phyloP scores from a whole-genome alignment of 2,113 vertebrate species.

The Tringa solitaria region DNA sequence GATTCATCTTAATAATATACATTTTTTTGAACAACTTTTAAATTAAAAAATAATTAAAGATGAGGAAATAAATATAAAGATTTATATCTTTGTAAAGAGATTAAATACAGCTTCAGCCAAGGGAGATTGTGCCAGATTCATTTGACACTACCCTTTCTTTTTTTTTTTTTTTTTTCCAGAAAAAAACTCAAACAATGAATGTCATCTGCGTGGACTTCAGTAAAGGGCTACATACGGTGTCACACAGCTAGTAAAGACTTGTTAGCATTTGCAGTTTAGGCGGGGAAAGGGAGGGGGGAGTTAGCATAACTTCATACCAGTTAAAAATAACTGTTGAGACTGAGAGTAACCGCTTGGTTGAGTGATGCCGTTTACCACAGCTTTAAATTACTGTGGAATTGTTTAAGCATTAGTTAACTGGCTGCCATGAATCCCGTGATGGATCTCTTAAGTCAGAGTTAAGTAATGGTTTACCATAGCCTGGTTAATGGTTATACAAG shows the following conservation, averaged over 20 bases:
- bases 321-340: conserved; percentile 67
- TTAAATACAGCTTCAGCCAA: neutral
- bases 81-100: neutral
- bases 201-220: neutral
- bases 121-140: neutral
- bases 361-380: conserved; percentile 45
- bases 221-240: neutral
- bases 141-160: neutral
- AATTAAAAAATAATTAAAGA: neutral
- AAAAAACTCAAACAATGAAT: neutral
- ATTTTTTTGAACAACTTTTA: neutral
- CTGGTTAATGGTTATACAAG: conserved; percentile 75
- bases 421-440: conserved; percentile 64
- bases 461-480: conserved; percentile 72
- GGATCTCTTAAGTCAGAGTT: conserved; percentile 69
- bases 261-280: neutral
- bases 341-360: conserved; percentile 56
- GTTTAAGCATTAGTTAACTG: conserved; percentile 72
- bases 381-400: conserved; percentile 70
- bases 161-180: no score
- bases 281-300: neutral
- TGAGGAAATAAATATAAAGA: neutral
- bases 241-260: neutral
- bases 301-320: conserved; percentile 50
- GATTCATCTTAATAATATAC: neutral